Evolutionary conservation across 2,888 invertebrate species (phyloP).

Genomic region (Acutogordius australiensis): DNA sequence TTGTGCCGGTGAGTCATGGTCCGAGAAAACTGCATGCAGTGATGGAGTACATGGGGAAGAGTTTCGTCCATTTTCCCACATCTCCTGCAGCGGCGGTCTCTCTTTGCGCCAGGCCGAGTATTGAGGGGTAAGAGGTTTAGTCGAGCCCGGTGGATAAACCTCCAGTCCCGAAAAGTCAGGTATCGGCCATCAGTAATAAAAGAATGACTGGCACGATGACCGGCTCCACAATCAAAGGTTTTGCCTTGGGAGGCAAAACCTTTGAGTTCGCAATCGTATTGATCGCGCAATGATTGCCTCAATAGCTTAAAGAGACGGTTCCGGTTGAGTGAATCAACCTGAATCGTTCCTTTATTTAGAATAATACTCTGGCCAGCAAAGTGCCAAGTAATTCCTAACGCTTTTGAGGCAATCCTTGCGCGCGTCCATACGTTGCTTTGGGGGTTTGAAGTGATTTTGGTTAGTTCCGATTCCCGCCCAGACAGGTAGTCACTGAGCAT

Average conservation of each 20-base stretch:
- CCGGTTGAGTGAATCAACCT: neutral
- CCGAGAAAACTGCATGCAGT: neutral
- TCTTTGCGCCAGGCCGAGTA: conserved; percentile 4
- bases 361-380: neutral
- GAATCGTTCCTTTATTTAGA: neutral
- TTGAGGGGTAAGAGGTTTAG: conserved; percentile 18
- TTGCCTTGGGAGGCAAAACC: neutral
- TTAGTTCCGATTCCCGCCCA: neutral
- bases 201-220: neutral
- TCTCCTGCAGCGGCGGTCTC: neutral
- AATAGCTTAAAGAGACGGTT: neutral
- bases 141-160: conserved; percentile 21
- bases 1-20: neutral
- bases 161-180: conserved; percentile 20
- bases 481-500: neutral
- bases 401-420: neutral
- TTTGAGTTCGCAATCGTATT: neutral
- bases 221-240: neutral
- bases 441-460: neutral
- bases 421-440: neutral
- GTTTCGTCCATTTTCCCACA: neutral
- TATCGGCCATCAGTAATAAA: conserved; percentile 11
- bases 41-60: neutral
- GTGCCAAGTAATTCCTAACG: neutral
- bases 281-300: neutral